Base-by-base conservation (phyloP, 2,888 invertebrate genomes). In the Dioctria rufipes region DNA sequence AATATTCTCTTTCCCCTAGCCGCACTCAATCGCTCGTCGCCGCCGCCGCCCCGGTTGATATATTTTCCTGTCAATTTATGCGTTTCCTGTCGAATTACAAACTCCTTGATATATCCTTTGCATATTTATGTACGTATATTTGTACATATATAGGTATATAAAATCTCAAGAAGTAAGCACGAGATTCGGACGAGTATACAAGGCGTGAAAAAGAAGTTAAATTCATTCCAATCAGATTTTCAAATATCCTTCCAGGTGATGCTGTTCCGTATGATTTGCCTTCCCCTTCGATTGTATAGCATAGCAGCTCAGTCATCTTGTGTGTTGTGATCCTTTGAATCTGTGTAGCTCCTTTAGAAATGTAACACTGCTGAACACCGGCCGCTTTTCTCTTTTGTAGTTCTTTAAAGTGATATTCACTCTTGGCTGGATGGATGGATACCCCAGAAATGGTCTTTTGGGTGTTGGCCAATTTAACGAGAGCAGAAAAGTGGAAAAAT, bases 141-240 rank as follows among this genome's bases (percentile, higher is more conserved):
- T 25, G 25, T 25, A 25, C 25, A 25, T 25, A 25, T 25, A 2
- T 25, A 25, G 25, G 51, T 67, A 13, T 37, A 51, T 25, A 66
- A 66, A 39, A 78, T 78, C 43, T 25, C 63, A 63, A 78, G 43
- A 43, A 71, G n/a, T 25, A 9, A 46, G 67, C 67, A 67, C 67
- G 46, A 13, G 67, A 67, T 67, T 67, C 67, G 67, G 25, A 46
- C 42, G 67, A 67, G 58, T n/a, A 58, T 11, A n/a, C n/a, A 37
- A 13, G 8, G 54, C 40, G 54, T 51, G 43, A 42, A 43, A 58
- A 80, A 79, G 77, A 81, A 75, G 61, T 78, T 54, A 81, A 80
- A 78, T 81, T 81, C 66, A 80, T 81, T 81, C 77, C 77, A 80
- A 81, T 81, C 81, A 69, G 80, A 81, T 81, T 81, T 81, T 60